A percentile compares a stretch with the other conserved stretches of the same genome.
Evolutionary conservation across 2,888 invertebrate genomes (phyloP).

Genomic region (Iselma pallidipennis): DNA sequence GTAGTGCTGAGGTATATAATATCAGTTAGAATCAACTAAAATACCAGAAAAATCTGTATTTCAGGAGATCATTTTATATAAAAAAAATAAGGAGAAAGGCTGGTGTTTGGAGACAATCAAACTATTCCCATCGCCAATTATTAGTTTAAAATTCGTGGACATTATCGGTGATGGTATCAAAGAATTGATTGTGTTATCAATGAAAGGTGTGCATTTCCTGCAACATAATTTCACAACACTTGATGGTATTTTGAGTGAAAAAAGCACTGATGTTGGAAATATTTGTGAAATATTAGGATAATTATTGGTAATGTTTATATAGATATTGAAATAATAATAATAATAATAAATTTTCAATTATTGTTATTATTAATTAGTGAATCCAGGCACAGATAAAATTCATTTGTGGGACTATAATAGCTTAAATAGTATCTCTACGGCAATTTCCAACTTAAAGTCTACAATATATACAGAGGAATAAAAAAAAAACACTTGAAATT

Average conservation of each 20-base stretch:
- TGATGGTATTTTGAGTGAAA: slow-evolving; percentile 40
- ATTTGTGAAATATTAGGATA: slow-evolving; percentile 10
- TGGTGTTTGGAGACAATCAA: slow-evolving; percentile 60
- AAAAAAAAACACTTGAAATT: slow-evolving; percentile 15
- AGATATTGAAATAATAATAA: slow-evolving; percentile 38
- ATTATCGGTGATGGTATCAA: slow-evolving; percentile 69
- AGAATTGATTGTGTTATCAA: slow-evolving; percentile 67
- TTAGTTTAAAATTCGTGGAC: slow-evolving; percentile 65
- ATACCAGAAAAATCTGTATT: slow-evolving; percentile 26
- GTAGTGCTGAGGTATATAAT: slow-evolving; percentile 62
- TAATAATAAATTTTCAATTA: slow-evolving; percentile 5
- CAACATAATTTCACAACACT: slow-evolving; percentile 45
- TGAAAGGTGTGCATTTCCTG: slow-evolving; percentile 66
- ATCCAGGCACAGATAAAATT: slow-evolving; percentile 57
- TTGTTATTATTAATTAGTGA: slow-evolving; percentile 47
- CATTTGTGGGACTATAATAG: slow-evolving; percentile 51
- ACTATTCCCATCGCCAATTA: slow-evolving; percentile 64
- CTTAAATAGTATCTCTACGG: slow-evolving; percentile 47
- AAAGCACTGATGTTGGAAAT: slow-evolving; percentile 30
- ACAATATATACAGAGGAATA: slow-evolving; percentile 44
- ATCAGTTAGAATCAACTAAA: background rate
- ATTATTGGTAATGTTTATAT: slow-evolving; percentile 61
- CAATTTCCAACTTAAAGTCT: slow-evolving; percentile 44
- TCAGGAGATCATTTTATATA: slow-evolving; percentile 60
- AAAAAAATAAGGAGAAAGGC: slow-evolving; percentile 49